phyloP scores from a whole-genome alignment of 2,888 invertebrate species.

The Drosophila aldrichi region DNA sequence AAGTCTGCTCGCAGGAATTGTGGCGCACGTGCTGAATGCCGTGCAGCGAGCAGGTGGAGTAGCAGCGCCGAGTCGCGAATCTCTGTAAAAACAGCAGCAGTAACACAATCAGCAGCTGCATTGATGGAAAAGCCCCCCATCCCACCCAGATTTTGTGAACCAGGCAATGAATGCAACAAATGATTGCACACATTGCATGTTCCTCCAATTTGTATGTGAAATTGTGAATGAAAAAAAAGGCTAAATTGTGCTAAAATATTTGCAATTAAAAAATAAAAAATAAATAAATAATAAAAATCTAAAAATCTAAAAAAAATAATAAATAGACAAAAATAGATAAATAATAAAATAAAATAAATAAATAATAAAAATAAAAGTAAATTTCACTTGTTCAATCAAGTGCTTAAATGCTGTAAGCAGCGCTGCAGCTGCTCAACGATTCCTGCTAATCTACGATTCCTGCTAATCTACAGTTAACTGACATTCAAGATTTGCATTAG shows the following conservation, averaged over 20 bases:
- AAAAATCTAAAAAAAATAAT: no score
- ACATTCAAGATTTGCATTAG: not conserved
- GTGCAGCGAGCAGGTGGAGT: constrained; percentile 92
- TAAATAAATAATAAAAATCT: no score
- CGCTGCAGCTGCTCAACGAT: no score
- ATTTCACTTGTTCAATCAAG: no score
- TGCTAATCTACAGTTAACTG: not conserved
- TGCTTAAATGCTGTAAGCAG: not conserved
- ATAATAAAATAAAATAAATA: no score
- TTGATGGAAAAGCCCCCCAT: not conserved
- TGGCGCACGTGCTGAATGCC: constrained; percentile 90
- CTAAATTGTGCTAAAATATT: constrained; percentile 4
- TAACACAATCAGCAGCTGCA: constrained; percentile 54
- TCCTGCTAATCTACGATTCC: no score
- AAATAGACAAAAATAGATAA: no score
- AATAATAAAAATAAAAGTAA: no score
- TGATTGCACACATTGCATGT: not conserved
- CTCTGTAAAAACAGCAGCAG: constrained; percentile 86
- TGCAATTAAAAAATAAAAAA: not conserved
- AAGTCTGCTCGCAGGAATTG: constrained; percentile 94
- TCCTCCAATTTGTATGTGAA: no score
- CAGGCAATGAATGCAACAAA: constrained; percentile 6
- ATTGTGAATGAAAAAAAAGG: constrained; percentile 6
- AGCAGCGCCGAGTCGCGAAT: constrained; percentile 92
- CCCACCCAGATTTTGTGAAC: not conserved